These are phyloP conservation scores for Cephus runcator DNA, from an alignment of 2,888 invertebrate species.

Conservation along the genomic window DNA sequence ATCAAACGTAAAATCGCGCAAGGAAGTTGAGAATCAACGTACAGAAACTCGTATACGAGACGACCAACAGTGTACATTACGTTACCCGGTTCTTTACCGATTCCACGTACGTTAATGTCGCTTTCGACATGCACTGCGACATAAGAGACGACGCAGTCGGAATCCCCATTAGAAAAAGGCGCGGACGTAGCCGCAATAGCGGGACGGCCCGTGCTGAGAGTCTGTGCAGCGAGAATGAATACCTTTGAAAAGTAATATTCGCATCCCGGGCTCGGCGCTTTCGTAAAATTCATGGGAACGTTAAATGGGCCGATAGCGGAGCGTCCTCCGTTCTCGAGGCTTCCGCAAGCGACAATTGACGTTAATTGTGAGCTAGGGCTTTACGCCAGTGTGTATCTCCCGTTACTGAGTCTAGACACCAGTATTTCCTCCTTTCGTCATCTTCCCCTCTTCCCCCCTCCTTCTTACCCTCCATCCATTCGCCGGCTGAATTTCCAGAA, in stretches of 20 bases:
- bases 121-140: background rate
- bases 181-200: background rate
- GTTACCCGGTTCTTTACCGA: background rate
- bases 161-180: background rate
- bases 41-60: background rate
- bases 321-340: conserved; percentile 24
- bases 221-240: background rate
- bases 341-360: conserved; percentile 36
- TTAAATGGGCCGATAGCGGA: background rate
- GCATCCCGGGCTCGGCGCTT: background rate
- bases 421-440: background rate
- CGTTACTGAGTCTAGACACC: background rate
- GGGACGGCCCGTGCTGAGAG: background rate
- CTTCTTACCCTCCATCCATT: background rate
- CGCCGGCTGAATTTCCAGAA: background rate
- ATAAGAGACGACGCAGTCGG: background rate
- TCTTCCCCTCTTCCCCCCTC: background rate
- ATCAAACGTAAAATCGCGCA: background rate
- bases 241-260: background rate
- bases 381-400: background rate
- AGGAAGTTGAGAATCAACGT: background rate
- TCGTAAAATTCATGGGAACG: background rate
- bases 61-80: background rate
- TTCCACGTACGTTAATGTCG: background rate
- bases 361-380: conserved; percentile 39